phyloP scores from a whole-genome alignment of 2,113 vertebrate species.

The Otis tarda region DNA sequence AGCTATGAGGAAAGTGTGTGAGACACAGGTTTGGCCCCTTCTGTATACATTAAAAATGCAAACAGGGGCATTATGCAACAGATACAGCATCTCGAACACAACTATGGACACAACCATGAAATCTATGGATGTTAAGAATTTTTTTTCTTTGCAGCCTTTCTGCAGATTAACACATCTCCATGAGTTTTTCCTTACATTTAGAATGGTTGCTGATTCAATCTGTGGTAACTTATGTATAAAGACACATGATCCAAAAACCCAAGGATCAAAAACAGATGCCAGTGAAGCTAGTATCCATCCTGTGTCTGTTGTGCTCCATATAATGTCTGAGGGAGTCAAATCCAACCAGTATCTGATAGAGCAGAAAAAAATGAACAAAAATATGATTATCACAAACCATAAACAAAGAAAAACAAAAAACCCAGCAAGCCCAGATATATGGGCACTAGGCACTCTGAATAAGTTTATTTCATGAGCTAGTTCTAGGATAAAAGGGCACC shows the following conservation, averaged over 20 bases:
- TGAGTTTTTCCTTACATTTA: constrained; percentile 69
- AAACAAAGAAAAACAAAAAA: neutral
- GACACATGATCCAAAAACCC: constrained; percentile 78
- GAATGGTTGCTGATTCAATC: constrained; percentile 63
- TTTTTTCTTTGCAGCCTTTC: neutral
- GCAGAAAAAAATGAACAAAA: neutral
- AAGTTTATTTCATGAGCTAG: neutral
- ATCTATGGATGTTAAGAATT: neutral
- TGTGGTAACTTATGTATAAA: constrained; percentile 77
- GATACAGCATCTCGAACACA: neutral
- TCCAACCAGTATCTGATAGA: constrained; percentile 76
- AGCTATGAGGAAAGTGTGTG: neutral
- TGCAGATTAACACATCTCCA: neutral
- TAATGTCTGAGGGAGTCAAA: constrained; percentile 55
- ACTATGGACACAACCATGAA: neutral
- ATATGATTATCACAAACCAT: neutral
- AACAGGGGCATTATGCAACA: neutral
- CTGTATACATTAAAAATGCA: neutral
- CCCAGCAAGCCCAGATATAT: neutral
- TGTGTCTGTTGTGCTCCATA: constrained; percentile 83
- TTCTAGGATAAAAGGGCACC: neutral
- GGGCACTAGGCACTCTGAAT: no score
- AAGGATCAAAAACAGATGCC: constrained; percentile 74
- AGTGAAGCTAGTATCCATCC: constrained; percentile 79
- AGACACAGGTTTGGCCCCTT: neutral